Evolutionary conservation across 2,113 vertebrate species (phyloP).

Genomic region (Vicugna pacos): DNA sequence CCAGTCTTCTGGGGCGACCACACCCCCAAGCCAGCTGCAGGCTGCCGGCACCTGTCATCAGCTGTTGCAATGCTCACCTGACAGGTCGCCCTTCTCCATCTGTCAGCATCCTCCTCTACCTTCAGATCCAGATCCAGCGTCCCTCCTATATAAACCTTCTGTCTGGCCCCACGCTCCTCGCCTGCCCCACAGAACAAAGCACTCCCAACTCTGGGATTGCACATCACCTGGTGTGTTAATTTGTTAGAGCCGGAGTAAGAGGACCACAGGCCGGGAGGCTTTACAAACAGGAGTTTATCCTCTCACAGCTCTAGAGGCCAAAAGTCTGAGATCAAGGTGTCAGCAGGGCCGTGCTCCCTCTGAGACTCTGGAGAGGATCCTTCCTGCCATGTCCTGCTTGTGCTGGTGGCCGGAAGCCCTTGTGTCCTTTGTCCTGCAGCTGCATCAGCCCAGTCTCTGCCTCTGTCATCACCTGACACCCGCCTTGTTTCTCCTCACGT

Average conservation of each 20-base stretch:
- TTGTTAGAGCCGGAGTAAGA: rapidly evolving
- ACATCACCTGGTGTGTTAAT: rapidly evolving
- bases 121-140: neutral
- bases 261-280: too few species aligned
- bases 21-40: neutral
- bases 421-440: neutral
- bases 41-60: neutral
- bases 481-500: rapidly evolving
- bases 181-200: neutral
- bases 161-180: neutral
- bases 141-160: neutral
- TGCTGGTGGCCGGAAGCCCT: rapidly evolving
- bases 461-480: rapidly evolving
- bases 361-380: neutral
- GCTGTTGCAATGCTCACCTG: neutral
- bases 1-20: neutral
- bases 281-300: rapidly evolving
- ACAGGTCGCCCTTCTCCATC: neutral
- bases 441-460: rapidly evolving
- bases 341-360: rapidly evolving
- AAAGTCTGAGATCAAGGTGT: neutral
- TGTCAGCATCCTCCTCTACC: neutral
- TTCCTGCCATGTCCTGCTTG: too few species aligned
- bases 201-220: neutral
- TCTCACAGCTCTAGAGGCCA: neutral